A percentile compares a stretch with the other conserved stretches of the same genome.
Conservation (phyloP, 2,888 invertebrate genomes). For the Rhamphomyia laevipes region DNA sequence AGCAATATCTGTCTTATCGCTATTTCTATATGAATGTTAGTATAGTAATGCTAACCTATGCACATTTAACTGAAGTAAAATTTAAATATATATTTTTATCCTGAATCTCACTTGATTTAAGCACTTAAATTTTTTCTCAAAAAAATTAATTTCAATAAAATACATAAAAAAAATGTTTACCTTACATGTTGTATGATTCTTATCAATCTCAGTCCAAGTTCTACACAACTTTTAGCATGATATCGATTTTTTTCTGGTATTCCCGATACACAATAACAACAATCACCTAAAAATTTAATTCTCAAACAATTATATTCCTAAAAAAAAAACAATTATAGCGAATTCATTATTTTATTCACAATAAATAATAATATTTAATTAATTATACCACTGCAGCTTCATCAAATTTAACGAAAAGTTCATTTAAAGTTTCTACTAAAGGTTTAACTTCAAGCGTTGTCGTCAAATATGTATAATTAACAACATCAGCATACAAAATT, state of each 20-base stretch:
- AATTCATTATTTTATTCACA: too few relatives aligned
- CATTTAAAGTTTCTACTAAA: constrained; percentile 78
- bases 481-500: constrained; percentile 86
- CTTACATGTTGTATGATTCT: constrained; percentile 73
- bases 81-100: constrained; percentile 6
- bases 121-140: too few relatives aligned
- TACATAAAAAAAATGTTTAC: constrained; percentile 32
- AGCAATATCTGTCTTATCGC: too few relatives aligned
- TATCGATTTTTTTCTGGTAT: constrained; percentile 63
- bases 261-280: constrained; percentile 87
- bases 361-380: too few relatives aligned
- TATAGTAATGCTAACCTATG: too few relatives aligned
- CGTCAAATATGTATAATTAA: constrained; percentile 71
- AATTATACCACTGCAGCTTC: constrained; percentile 66
- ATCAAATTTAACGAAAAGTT: constrained; percentile 84
- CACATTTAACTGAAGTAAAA: too few relatives aligned
- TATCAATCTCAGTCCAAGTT: constrained; percentile 84
- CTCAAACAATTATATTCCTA: constrained; percentile 64
- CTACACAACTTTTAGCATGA: constrained; percentile 84
- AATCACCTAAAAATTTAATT: constrained; percentile 88
- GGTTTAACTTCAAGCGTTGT: constrained; percentile 68
- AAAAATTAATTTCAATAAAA: background rate
- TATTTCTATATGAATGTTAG: too few relatives aligned
- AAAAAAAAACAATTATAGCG: constrained; percentile 3
- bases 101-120: constrained; percentile 2